Evolutionary conservation across 2,113 vertebrate species (phyloP).

Genomic region (Rhabdomys dilectus): DNA sequence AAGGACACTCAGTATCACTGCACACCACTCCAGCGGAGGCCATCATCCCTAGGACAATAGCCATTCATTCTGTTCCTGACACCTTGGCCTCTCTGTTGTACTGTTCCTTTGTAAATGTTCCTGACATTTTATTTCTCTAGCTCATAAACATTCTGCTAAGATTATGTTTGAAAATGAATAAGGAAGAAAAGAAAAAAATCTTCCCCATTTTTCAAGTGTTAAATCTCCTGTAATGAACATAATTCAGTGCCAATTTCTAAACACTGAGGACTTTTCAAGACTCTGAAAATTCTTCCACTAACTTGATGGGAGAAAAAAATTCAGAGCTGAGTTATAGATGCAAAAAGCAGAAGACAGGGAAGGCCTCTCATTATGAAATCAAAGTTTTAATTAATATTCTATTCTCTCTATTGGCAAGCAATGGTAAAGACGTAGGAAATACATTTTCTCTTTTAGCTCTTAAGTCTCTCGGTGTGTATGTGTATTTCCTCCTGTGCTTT

Average conservation of each 20-base stretch:
- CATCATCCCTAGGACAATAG: neutral
- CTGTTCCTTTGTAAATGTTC: conserved; percentile 58
- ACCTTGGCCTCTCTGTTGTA: neutral
- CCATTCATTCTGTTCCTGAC: neutral
- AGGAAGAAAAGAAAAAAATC: neutral
- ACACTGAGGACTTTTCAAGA: conserved; percentile 39
- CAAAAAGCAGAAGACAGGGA: neutral
- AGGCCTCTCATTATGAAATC: neutral
- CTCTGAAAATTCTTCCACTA: neutral
- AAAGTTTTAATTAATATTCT: neutral
- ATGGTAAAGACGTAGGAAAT: neutral
- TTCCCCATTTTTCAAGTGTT: conserved; percentile 29
- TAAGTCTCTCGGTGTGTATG: neutral
- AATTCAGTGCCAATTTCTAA: conserved; percentile 25
- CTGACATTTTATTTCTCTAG: conserved; percentile 72
- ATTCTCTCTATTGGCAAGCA: neutral
- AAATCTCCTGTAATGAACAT: conserved; percentile 43
- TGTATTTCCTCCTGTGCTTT: neutral
- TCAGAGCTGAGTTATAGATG: neutral
- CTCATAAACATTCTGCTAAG: conserved; percentile 71
- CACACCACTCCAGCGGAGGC: neutral
- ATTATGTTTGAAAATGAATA: conserved; percentile 59
- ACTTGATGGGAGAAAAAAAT: neutral
- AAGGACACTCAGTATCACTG: neutral
- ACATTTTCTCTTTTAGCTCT: neutral